A percentile compares a stretch with the other conserved stretches of the same genome.
These are phyloP conservation scores for Syngnathus acus DNA, from an alignment of 2,797 vertebrate species.

Conservation along the genomic window DNA sequence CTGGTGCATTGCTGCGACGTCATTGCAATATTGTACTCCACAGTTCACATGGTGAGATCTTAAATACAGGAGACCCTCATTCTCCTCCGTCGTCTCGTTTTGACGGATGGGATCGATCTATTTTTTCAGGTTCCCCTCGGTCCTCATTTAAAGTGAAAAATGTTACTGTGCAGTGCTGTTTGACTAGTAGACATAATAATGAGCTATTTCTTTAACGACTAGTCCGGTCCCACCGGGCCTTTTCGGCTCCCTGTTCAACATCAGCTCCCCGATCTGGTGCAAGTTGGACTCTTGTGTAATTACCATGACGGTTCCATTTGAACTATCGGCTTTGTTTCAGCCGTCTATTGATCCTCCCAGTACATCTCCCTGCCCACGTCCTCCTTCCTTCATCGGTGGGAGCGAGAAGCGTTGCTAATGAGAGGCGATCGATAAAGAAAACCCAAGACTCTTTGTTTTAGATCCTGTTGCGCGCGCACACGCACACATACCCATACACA, in stretches of 20 bases:
- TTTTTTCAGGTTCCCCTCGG: too few relatives aligned
- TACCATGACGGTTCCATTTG: slow-evolving; percentile 44
- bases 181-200: neutral
- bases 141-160: neutral
- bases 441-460: neutral
- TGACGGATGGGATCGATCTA: neutral
- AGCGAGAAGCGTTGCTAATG: slow-evolving; percentile 43
- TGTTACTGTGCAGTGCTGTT: neutral
- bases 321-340: slow-evolving; percentile 49
- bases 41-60: neutral
- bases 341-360: slow-evolving; percentile 30
- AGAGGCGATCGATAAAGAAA: slow-evolving; percentile 55
- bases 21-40: neutral
- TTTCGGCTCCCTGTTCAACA: slow-evolving; percentile 8
- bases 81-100: neutral
- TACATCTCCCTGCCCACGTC: slow-evolving; percentile 20
- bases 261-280: slow-evolving; percentile 10
- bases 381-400: neutral
- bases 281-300: slow-evolving; percentile 35
- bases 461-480: neutral
- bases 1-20: neutral
- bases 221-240: neutral
- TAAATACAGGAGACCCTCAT: neutral
- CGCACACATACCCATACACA: too few relatives aligned
- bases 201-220: neutral